Percentiles rank a stretch among this genome's conserved stretches.
phyloP scores from a whole-genome alignment of 2,888 invertebrate genomes.

The Melanargia galathea region DNA sequence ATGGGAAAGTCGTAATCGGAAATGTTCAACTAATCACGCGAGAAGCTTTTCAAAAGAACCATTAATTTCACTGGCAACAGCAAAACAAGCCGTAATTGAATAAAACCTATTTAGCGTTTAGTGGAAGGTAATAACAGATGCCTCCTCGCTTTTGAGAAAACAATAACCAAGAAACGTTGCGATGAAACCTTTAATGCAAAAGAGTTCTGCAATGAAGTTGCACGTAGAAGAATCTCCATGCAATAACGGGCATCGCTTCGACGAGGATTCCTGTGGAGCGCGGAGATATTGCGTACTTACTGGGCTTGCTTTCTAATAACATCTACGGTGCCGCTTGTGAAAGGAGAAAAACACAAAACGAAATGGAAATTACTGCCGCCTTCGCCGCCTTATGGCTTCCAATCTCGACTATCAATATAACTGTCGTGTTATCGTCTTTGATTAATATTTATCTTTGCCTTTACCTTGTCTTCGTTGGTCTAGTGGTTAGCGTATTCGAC shows the following conservation, averaged over 20 bases:
- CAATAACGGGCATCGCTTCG: slow-evolving; percentile 72
- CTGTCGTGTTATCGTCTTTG: neutral
- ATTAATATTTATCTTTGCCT: neutral
- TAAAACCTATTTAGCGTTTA: slow-evolving; percentile 71
- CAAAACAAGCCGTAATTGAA: slow-evolving; percentile 58
- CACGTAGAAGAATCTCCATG: slow-evolving; percentile 80
- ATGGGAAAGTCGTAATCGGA: slow-evolving; percentile 18
- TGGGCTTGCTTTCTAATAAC: slow-evolving; percentile 77
- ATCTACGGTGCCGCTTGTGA: slow-evolving; percentile 74
- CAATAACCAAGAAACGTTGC: slow-evolving; percentile 77
- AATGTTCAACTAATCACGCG: slow-evolving; percentile 16
- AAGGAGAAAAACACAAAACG: slow-evolving; percentile 73
- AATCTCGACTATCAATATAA: slow-evolving; percentile 62
- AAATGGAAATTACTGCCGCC: slow-evolving; percentile 70
- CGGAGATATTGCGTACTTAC: slow-evolving; percentile 80
- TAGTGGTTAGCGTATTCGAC: too few relatives aligned
- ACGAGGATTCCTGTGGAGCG: slow-evolving; percentile 67
- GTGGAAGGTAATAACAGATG: slow-evolving; percentile 69
- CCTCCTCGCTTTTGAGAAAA: slow-evolving; percentile 73
- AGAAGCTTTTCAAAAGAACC: slow-evolving; percentile 17
- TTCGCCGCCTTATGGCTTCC: slow-evolving; percentile 65
- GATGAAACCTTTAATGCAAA: slow-evolving; percentile 76
- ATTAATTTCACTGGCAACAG: slow-evolving; percentile 18
- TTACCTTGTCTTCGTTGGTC: neutral
- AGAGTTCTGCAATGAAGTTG: slow-evolving; percentile 78